A percentile compares a stretch with the other conserved stretches of the same genome.
phyloP scores from a whole-genome alignment of 2,797 vertebrate genomes.

The Dicrostonyx torquatus region DNA sequence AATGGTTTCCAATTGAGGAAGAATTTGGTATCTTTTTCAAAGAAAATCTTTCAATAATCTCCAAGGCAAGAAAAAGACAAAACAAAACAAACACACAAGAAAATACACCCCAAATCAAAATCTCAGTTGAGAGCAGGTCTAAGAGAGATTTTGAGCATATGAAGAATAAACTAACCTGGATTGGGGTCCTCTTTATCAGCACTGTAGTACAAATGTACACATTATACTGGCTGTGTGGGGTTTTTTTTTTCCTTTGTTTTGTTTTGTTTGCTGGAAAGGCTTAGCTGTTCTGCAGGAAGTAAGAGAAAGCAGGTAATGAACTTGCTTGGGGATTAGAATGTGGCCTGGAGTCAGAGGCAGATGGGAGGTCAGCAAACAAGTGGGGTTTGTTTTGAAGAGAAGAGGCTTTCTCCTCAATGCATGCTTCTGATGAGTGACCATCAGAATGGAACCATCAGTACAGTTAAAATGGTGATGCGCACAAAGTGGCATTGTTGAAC shows the following conservation, averaged over 20 bases:
- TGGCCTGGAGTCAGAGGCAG: neutral
- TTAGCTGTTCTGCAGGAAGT: neutral
- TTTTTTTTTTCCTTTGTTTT: neutral
- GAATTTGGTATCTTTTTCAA: neutral
- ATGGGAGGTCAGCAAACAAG: neutral
- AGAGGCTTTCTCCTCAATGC: neutral
- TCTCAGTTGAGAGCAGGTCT: neutral
- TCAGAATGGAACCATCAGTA: neutral
- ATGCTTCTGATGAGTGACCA: neutral
- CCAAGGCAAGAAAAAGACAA: neutral
- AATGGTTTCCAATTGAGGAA: neutral
- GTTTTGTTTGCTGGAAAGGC: neutral
- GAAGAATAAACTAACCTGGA: neutral
- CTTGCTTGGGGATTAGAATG: neutral
- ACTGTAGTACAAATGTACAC: neutral
- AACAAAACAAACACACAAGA: neutral
- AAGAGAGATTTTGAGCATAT: neutral
- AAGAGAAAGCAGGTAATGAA: neutral
- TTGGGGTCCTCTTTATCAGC: neutral
- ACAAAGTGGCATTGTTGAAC: neutral
- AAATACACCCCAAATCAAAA: neutral
- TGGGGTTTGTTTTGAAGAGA: neutral
- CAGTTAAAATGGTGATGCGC: neutral
- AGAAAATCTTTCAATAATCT: neutral
- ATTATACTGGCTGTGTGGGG: neutral